Evolutionary conservation across 2,797 vertebrate genomes (phyloP).

Genomic region (Mionectes olivaceus): DNA sequence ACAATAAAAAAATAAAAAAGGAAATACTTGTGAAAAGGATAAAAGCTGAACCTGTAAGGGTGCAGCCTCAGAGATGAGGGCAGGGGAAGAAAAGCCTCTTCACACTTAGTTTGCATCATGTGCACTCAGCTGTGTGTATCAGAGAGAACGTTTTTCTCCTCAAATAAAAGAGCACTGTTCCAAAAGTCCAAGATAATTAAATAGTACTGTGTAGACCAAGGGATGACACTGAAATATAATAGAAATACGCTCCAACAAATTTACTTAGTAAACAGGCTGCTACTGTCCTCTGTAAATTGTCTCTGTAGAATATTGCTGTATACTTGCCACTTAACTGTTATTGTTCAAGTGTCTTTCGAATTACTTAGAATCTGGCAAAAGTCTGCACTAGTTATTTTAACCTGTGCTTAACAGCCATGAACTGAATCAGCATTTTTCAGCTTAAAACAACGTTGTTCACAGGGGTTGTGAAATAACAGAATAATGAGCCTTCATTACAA

Average conservation of each 20-base stretch:
- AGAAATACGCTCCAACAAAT: background rate
- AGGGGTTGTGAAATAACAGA: background rate
- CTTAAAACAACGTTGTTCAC: background rate
- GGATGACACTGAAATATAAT: background rate
- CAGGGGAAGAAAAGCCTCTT: background rate
- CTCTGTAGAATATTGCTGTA: background rate
- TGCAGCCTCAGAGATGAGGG: background rate
- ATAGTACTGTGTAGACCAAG: background rate
- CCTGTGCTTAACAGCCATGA: background rate
- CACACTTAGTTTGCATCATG: background rate
- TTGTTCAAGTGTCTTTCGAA: background rate
- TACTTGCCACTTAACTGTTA: background rate
- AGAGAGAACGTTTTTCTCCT: slow-evolving; percentile 7
- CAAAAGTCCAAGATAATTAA: slow-evolving; percentile 15
- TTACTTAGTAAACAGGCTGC: background rate
- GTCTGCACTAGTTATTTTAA: background rate
- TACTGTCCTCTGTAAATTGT: background rate
- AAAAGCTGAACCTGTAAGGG: background rate
- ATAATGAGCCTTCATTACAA: background rate
- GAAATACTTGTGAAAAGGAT: background rate
- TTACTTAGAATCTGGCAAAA: background rate
- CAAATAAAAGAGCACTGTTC: background rate
- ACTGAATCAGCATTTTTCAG: background rate
- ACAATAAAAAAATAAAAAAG: background rate
- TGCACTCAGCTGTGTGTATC: background rate